Conservation (phyloP, 2,888 invertebrate species). For the Adelognathus sp. region DNA sequence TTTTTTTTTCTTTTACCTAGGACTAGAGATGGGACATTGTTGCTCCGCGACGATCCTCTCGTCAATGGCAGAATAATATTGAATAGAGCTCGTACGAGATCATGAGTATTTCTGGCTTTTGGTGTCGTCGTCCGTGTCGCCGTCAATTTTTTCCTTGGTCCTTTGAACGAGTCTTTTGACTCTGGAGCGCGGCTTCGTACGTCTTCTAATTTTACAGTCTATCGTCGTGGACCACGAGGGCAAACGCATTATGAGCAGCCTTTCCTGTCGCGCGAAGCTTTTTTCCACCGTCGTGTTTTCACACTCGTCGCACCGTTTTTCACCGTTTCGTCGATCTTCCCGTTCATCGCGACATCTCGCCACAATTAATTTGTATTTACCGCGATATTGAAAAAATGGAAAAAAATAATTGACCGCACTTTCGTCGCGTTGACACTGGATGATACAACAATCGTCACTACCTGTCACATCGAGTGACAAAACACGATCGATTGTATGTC, state of each 20-base stretch:
- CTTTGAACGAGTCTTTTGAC: slow-evolving; percentile 65
- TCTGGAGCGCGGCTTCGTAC: slow-evolving; percentile 69
- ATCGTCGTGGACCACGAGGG: slow-evolving; percentile 70
- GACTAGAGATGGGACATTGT: too few species aligned
- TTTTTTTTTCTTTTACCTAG: not conserved
- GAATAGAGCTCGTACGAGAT: too few species aligned
- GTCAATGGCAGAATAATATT: too few species aligned
- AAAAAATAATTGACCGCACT: too few species aligned
- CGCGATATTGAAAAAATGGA: not conserved
- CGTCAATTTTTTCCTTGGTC: slow-evolving; percentile 60
- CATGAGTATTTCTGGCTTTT: slow-evolving; percentile 37
- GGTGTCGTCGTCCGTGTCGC: slow-evolving; percentile 56
- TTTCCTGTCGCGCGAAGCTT: slow-evolving; percentile 66
- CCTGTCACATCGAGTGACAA: not conserved
- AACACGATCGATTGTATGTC: too few species aligned
- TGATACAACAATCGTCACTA: too few species aligned
- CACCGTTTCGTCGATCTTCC: not conserved
- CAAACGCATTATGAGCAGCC: slow-evolving; percentile 74
- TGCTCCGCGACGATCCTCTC: too few species aligned
- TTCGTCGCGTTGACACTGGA: too few species aligned
- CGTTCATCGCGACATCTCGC: not conserved
- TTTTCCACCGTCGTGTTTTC: slow-evolving; percentile 60
- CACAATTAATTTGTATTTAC: not conserved
- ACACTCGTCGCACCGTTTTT: too few species aligned
- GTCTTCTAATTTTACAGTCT: slow-evolving; percentile 76